Base-by-base conservation (phyloP, 2,888 invertebrate genomes). In the Colletes collaris region DNA sequence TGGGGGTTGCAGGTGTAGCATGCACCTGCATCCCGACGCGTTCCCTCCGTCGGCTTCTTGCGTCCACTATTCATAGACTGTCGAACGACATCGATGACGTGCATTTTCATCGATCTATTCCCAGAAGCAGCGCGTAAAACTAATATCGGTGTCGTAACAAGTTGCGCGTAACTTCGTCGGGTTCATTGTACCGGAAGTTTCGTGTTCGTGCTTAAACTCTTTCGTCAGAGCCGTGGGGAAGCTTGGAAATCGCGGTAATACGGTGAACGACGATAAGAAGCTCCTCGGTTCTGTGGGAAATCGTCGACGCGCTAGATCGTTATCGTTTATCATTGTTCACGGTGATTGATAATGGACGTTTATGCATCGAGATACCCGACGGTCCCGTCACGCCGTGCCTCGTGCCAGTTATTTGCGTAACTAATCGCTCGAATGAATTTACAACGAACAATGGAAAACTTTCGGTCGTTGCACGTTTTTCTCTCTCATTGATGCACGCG, bases 181-280 rank as follows among this genome's bases (percentile, higher is more conserved):
- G 89, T 90, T 89, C 89, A 82, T 88, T 90, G 90, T 82, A 85
- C 90, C 90, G 89, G 90, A 89, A 89, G 87, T 87, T 87, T 86
- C 90, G 83, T 84, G 87, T 86, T 82, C 84, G 79, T 82, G 79
- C 83, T 85, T 81, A 76, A 86, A 87, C 86, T 87, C 87, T 85
- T 87, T 86, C 86, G 79, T 83, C 83, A 72, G 67, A 60, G 65
- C 44, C 78, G 72, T 64, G 59, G 67, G 71, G 73, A 77, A 79
- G 74, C 68, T 72, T 46, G 27, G 73, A 74, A 83, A 80, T 83
- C 76, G 67, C 58, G 60, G 65, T 52, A 62, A 60, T 69, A 71
- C 63, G 50, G 74, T 58, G 63, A 72, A 67, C 78, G 67, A 58
- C 66, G 75, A 86, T 79, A 75, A 83, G 70, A 74, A 69, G 56